Evolutionary conservation across 1,140 invertebrate species (phyloP), one percentile per base, ranked within the genome.

Genomic region (Palaemon carinicauda): DNA sequence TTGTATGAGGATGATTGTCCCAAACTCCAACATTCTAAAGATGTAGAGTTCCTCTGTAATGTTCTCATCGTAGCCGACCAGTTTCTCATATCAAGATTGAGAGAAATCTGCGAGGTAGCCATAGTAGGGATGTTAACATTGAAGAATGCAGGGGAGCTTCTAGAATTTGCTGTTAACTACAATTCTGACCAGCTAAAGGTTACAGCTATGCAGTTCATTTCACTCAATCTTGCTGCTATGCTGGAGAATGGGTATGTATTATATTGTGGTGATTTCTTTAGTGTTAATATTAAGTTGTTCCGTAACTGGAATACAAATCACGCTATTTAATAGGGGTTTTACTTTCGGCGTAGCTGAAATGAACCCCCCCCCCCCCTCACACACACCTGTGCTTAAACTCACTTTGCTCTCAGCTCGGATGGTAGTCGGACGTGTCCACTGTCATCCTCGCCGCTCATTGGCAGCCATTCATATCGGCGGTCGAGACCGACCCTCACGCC

Each of bases 1-100:
- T 31, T 86, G 12, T 86, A 86, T 56, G 77, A 86, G 73, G 84
- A 86, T 80, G 78, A 86, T 51, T 73, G 60, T 9, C 17, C 65
- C 15, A 73, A 80, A 27, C 33, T 86, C 27, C 27, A 3, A 89
- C 92, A 89, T 92, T 91, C 54, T 93, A 92, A 15, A 24, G 94
- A 95, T 90, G 90, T 92, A 3, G 94, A 94, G 80, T 90, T 93
- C 87, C 91, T 95, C 41, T 94, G 93, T 90, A 95, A 94, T 90
- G 92, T 95, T 77, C 91, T 96, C 9, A 93, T 95, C 21, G 92
- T 94, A 19, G 93, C 95, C 54, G 95, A 96, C 90, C 94, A 96
- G 90, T 92, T 95, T 7, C 93, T 96, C 80, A 93, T 95, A 3
- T 90, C 90, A 2, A 90, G 94, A 74, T 91, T 96, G 7, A 93